Base-by-base conservation (phyloP, 2,888 invertebrate species). In the Perizoma affinitatum region DNA sequence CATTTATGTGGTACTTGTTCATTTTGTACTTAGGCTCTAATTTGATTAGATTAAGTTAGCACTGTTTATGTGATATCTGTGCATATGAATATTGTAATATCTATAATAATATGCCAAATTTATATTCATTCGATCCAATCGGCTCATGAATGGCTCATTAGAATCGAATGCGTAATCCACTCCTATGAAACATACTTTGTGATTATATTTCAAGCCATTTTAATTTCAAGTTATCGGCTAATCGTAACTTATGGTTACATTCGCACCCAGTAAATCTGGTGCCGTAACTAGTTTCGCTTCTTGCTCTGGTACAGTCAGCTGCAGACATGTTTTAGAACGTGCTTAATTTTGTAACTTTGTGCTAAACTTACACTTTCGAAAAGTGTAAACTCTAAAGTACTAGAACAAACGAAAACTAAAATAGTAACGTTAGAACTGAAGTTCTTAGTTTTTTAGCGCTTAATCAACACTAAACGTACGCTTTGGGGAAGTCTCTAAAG, bases 101-200 rank as follows among this genome's bases (percentile, higher is more conserved):
- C 49, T 48, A 41, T 54, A 56, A 55, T 58, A 44, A 51, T 51
- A 11, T 35, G 48, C 42, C 22, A 22, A 22, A 22, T 63, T 41
- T 47, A 36, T 63, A 63, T 58, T 58, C 48, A 58, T 58, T 54
- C 52, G 51, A 58, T 63, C 58, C 51, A 55, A 63, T 58, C 55
- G 47, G 34, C 54, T 51, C 43, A 22, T 51, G 36, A 58, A 45
- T 48, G 1, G 48, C 35, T 48, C 44, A 45, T 55, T 58, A 49
- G 22, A 6, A 43, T 34, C 36, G 35, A 58, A 63, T 54, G 41
- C 46, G 50, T 58, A 51, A 47, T 43, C 43, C 9, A 44, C 22
- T 51, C 38, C 46, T 35, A 58, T 55, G 22, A 48, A 55, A 49
- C 41, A 10, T 54, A 54, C 54, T 57, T 57, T 45, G 54, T 54